Percentiles rank a stretch among this genome's conserved stretches.
These are phyloP conservation scores for Acipenser ruthenus DNA, from an alignment of 2,797 vertebrate genomes.

Conservation along the genomic window DNA sequence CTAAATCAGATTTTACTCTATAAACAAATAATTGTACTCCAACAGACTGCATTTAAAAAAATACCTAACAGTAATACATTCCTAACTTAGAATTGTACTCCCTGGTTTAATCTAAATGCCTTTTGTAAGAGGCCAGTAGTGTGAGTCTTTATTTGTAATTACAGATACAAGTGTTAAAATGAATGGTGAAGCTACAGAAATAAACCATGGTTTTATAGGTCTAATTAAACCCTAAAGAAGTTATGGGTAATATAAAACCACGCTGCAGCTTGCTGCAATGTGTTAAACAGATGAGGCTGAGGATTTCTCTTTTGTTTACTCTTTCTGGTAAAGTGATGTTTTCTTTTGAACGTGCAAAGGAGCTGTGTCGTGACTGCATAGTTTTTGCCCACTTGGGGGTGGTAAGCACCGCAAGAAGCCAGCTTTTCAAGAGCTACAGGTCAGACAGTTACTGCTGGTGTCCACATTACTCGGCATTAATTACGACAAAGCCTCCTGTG, in stretches of 20 bases:
- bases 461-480: slow-evolving; percentile 65
- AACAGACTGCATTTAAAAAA: too few species aligned
- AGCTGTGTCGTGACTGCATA: slow-evolving; percentile 70
- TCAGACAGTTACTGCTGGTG: slow-evolving; percentile 55
- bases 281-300: slow-evolving; percentile 33
- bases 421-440: slow-evolving; percentile 46
- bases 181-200: slow-evolving; percentile 20
- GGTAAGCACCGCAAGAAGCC: slow-evolving; percentile 79
- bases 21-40: too few species aligned
- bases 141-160: slow-evolving; percentile 32
- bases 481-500: slow-evolving; percentile 68
- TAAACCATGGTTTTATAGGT: not conserved
- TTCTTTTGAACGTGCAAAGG: slow-evolving; percentile 38
- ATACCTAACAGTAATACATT: too few species aligned
- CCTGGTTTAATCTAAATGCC: too few species aligned
- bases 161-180: slow-evolving; percentile 17
- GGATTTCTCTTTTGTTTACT: slow-evolving; percentile 59
- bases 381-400: slow-evolving; percentile 96
- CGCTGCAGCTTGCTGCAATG: slow-evolving; percentile 3
- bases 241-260: not conserved
- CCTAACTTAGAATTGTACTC: too few species aligned
- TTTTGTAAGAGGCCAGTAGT: slow-evolving; percentile 21
- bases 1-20: too few species aligned
- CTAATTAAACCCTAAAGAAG: not conserved
- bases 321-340: slow-evolving; percentile 44